phyloP scores from a whole-genome alignment of 2,113 vertebrate genomes.

The Myocastor coypus region DNA sequence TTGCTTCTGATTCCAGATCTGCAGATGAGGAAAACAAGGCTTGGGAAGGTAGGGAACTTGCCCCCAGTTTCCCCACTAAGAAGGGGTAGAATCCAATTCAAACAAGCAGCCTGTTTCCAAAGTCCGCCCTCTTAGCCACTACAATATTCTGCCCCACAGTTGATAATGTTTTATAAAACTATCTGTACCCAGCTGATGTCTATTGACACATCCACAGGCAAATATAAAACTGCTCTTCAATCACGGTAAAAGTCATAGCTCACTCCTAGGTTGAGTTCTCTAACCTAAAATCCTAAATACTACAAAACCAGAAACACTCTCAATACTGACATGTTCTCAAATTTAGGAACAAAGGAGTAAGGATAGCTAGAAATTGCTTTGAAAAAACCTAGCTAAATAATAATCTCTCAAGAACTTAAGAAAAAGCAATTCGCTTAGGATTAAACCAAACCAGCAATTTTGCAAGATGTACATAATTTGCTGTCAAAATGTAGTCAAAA shows the following conservation, averaged over 20 bases:
- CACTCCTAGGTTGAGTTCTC: neutral
- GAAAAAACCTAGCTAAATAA: slow-evolving; percentile 14
- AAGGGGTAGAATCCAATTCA: neutral
- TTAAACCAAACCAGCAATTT: neutral
- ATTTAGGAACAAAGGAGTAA: neutral
- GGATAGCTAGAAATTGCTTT: neutral
- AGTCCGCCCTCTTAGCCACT: neutral
- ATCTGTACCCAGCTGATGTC: neutral
- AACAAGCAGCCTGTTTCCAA: neutral
- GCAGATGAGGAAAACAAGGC: neutral
- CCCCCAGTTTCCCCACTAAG: neutral
- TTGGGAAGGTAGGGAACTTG: neutral
- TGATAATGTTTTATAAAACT: slow-evolving; percentile 14
- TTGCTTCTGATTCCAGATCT: neutral
- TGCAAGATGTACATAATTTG: slow-evolving; percentile 36
- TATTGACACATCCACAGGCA: neutral
- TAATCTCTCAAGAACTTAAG: neutral
- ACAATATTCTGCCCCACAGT: neutral
- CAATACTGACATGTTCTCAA: neutral
- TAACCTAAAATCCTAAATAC: neutral
- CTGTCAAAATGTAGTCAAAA: slow-evolving; percentile 35
- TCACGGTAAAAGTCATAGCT: neutral
- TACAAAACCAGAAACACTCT: neutral
- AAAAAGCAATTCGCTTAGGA: neutral
- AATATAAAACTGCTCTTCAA: neutral